phyloP scores from a whole-genome alignment of 2,888 invertebrate genomes.

The Argyra leucocephala region DNA sequence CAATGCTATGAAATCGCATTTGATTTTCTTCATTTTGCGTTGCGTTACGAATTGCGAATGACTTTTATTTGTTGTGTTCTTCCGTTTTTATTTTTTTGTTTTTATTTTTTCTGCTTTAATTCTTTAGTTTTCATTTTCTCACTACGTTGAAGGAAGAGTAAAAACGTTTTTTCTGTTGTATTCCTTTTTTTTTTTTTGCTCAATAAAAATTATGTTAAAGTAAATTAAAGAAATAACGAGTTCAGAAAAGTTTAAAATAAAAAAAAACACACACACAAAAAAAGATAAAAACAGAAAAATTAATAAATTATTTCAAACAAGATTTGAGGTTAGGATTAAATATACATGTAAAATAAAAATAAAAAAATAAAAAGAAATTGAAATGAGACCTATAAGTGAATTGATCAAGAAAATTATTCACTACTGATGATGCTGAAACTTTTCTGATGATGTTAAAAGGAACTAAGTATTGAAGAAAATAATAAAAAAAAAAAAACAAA shows the following conservation, averaged over 20 bases:
- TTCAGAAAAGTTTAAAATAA: neutral
- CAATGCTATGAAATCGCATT: too few relatives aligned
- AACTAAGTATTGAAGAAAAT: neutral
- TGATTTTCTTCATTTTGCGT: too few relatives aligned
- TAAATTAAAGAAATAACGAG: constrained; percentile 1
- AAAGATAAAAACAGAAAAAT: neutral
- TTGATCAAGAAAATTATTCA: neutral
- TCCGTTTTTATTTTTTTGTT: too few relatives aligned
- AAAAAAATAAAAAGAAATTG: neutral
- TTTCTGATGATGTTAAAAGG: neutral
- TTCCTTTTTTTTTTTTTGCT: neutral
- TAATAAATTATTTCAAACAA: constrained; percentile 6
- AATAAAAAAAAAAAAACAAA: neutral
- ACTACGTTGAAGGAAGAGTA: too few relatives aligned
- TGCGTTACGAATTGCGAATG: too few relatives aligned
- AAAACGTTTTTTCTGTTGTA: too few relatives aligned
- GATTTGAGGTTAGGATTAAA: constrained; percentile 3
- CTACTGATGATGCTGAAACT: neutral
- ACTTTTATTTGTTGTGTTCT: too few relatives aligned
- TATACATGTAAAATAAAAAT: neutral
- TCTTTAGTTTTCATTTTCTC: too few relatives aligned
- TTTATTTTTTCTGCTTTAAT: too few relatives aligned
- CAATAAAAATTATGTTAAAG: constrained; percentile 2
- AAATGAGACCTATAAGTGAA: neutral
- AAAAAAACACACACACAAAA: neutral